Evolutionary conservation across 2,888 invertebrate genomes (phyloP), one percentile per base, ranked within the genome.

Genomic region (Byasa hedistus): DNA sequence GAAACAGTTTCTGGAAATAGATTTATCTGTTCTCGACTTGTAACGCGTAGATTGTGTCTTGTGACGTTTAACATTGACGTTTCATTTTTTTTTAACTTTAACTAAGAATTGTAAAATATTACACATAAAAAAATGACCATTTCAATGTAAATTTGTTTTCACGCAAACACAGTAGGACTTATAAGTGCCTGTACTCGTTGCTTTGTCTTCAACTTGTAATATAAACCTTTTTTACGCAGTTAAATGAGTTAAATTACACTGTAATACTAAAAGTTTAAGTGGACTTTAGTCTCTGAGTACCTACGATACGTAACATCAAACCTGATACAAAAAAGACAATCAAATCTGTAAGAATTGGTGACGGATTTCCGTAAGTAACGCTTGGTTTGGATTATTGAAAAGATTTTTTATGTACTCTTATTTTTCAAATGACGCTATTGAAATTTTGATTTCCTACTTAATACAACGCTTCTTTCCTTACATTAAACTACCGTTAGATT

Each of bases 361-460:
- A 55, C 65, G 48, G 56, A 56, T 65, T 56, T 65, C 55, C 60
- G 65, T 60, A 56, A 59, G 65, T 60, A 32, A 64, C 64, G 56
- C 65, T 56, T 56, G 48, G 8, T 65, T 59, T 58, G 19, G 17
- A 54, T 19, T 19, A 36, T 51, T 51, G n/a, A 57, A 57, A 10
- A 19, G 8, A 32, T 63, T 63, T 63, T 63, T 57, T 32, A 21
- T 10, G 48, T n/a, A n/a, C 48, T n/a, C n/a, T 0, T 48, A n/a
- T 48, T 19, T 48, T 48, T 48, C 19, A 48, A 48, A 48, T n/a
- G n/a, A 19, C 19, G n/a, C 48, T 7, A 48, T 48, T 48, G 48
- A 48, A 48, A n/a, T n/a, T 19, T n/a, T n/a, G 48, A 48, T 19
- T 48, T 48, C 48, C 48, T 48, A 7, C 3, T 48, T 48, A 0